Base-by-base conservation (phyloP, 2,797 vertebrate species). In the Aythya fuligula region DNA sequence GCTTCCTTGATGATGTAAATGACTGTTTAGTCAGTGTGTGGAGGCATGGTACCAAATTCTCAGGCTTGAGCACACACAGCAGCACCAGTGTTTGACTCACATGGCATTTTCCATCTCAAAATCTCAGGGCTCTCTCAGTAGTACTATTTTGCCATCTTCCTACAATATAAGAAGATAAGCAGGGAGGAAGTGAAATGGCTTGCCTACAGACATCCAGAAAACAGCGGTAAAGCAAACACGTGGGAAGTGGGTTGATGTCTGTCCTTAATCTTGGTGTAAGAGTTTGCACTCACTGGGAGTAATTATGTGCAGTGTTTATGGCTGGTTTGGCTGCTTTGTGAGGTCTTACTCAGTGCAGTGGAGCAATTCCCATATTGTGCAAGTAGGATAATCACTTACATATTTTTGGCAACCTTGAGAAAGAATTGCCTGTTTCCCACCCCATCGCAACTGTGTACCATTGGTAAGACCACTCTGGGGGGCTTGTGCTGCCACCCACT, bases 51-150 rank as follows among this genome's bases (percentile, higher is more conserved):
- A 78, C 27, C 9, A 45, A 45, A 54, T 54, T 53, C 34, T 84
- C 11, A 39, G 21, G 25, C 28, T 32, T 39, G 18, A 58, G 17
- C 0, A 4, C 16, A 22, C 1, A 1, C 11, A 58, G 53, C 13
- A 67, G 34, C 17, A 58, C 11, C 2, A 0, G 27, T 39, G 13
- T 34, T 53, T 53, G 13, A 45, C 18, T 83, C 3, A 0, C 7
- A 43, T 6, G 6, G 13, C 6, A n/a, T 32, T 58, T 74, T 75
- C 41, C 7, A 17, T 54, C 54, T 64, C 24, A 79, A 89, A 62
- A 49, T 58, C 15, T 43, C 57, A 30, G 82, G 30, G 36, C 2
- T 21, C 57, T 80, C 79, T 49, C 54, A 58, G 13, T 5, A 62
- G 11, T 67, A 20, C 15, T 28, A 7, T 72, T 30, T 27, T 30